Percentiles rank a stretch among this genome's conserved stretches.
Evolutionary conservation across 64 coral and sea anemone species (phyloP).

Genomic region (Dendrophyllia cribrosa): DNA sequence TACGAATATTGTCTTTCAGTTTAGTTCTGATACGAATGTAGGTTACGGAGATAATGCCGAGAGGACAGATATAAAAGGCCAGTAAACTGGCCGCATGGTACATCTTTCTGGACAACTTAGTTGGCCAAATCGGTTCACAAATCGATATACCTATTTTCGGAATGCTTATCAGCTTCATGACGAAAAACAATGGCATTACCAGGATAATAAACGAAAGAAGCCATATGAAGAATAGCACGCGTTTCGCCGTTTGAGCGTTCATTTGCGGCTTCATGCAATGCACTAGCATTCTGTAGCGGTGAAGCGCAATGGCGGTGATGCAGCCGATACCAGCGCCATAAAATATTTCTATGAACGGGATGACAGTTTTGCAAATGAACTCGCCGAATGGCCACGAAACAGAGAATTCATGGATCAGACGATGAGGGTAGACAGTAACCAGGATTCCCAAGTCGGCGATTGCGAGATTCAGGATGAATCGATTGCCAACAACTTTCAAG

Average conservation of each 20-base stretch:
- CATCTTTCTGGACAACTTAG: conserved; percentile 23
- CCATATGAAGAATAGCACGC: conserved; percentile 81
- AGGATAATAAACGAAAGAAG: conserved; percentile 52
- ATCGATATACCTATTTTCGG: background rate
- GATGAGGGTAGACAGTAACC: conserved; percentile 51
- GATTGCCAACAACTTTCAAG: conserved; percentile 58
- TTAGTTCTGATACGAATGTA: conserved; percentile 70
- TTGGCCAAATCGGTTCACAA: conserved; percentile 47
- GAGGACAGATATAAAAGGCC: conserved; percentile 64
- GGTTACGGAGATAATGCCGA: conserved; percentile 53
- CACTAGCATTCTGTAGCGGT: conserved; percentile 86
- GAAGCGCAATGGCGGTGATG: conserved; percentile 81
- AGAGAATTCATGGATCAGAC: conserved; percentile 55
- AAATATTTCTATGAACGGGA: conserved; percentile 72
- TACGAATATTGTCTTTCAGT: conserved; percentile 40
- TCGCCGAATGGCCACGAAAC: conserved; percentile 84
- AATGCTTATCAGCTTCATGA: conserved; percentile 60
- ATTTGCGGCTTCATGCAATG: conserved; percentile 73
- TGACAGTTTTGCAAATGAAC: conserved; percentile 57
- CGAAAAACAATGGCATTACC: conserved; percentile 69
- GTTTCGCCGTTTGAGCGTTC: conserved; percentile 45
- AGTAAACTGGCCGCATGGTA: background rate
- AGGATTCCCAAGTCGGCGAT: conserved; percentile 75
- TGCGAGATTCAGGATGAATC: conserved; percentile 74
- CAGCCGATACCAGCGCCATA: conserved; percentile 57